These are phyloP conservation scores for Hassar affinis DNA, from an alignment of 2,113 vertebrate species.

Conservation along the genomic window DNA sequence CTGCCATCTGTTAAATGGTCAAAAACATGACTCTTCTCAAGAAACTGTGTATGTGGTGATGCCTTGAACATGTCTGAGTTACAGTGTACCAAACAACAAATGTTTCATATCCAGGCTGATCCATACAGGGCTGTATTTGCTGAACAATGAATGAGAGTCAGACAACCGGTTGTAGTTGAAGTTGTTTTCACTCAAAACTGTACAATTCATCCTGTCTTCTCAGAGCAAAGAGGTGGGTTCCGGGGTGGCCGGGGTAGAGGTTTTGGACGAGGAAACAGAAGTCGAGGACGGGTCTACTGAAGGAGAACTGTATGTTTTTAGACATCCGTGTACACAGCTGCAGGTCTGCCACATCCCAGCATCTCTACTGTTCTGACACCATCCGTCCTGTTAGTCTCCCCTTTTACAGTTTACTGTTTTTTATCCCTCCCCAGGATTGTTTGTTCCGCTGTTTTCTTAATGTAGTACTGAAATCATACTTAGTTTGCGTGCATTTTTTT, in stretches of 20 bases:
- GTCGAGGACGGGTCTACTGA: constrained; percentile 93
- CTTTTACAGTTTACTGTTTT: constrained; percentile 32
- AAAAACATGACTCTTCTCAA: neutral
- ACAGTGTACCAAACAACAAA: neutral
- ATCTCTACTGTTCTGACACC: constrained; percentile 29
- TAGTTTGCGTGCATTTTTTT: constrained; percentile 38
- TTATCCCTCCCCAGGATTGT: constrained; percentile 29
- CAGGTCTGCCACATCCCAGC: constrained; percentile 36
- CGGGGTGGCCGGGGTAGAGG: constrained; percentile 88
- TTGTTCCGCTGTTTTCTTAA: constrained; percentile 40
- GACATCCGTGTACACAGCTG: constrained; percentile 20
- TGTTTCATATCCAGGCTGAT: neutral
- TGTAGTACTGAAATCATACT: constrained; percentile 20
- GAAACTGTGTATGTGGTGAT: neutral
- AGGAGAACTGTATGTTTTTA: constrained; percentile 22
- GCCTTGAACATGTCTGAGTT: neutral
- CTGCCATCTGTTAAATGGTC: neutral
- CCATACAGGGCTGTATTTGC: neutral
- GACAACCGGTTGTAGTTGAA: neutral
- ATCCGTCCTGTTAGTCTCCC: neutral
- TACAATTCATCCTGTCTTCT: constrained; percentile 45
- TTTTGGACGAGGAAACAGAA: constrained; percentile 90
- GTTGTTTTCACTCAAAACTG: neutral
- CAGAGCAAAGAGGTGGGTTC: constrained; percentile 95
- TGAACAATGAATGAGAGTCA: neutral